Evolutionary conservation across 2,797 vertebrate genomes (phyloP).

Genomic region (Sardinella longiceps): DNA sequence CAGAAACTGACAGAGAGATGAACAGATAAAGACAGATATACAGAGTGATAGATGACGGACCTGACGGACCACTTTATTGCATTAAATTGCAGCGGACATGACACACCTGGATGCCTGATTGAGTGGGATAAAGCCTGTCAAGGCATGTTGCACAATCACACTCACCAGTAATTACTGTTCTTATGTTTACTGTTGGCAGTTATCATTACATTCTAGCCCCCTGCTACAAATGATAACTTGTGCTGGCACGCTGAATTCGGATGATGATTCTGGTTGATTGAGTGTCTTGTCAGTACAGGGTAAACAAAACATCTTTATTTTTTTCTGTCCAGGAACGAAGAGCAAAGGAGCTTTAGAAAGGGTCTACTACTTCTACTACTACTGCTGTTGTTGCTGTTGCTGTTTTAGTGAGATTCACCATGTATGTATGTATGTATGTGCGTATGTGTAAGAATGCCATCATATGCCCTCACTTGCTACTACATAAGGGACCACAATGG

Average conservation of each 20-base stretch:
- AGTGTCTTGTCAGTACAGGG: slow-evolving; percentile 58
- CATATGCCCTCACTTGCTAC: too few relatives aligned
- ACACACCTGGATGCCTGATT: not conserved
- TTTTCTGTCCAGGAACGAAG: not conserved
- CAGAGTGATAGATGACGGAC: not conserved
- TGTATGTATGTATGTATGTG: too few relatives aligned
- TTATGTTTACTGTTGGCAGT: slow-evolving; percentile 36
- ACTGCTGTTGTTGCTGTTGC: too few relatives aligned
- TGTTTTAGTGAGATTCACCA: too few relatives aligned
- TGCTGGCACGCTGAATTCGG: slow-evolving; percentile 54
- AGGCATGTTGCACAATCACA: slow-evolving; percentile 42
- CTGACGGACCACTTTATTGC: not conserved
- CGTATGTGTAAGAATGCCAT: too few relatives aligned
- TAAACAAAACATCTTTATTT: slow-evolving; percentile 45
- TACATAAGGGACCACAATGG: too few relatives aligned
- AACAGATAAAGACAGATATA: slow-evolving; percentile 22
- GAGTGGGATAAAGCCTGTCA: not conserved
- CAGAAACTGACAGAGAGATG: not conserved
- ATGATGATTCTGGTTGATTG: slow-evolving; percentile 60
- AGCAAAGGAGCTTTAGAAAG: too few relatives aligned
- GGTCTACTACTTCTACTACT: too few relatives aligned
- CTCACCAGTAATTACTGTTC: slow-evolving; percentile 43
- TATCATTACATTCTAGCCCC: slow-evolving; percentile 42
- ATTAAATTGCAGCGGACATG: slow-evolving; percentile 2
- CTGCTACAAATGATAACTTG: slow-evolving; percentile 55